A percentile compares a stretch with the other conserved stretches of the same genome.
phyloP scores from a whole-genome alignment of 2,888 invertebrate genomes.

The Oasisia sp. region DNA sequence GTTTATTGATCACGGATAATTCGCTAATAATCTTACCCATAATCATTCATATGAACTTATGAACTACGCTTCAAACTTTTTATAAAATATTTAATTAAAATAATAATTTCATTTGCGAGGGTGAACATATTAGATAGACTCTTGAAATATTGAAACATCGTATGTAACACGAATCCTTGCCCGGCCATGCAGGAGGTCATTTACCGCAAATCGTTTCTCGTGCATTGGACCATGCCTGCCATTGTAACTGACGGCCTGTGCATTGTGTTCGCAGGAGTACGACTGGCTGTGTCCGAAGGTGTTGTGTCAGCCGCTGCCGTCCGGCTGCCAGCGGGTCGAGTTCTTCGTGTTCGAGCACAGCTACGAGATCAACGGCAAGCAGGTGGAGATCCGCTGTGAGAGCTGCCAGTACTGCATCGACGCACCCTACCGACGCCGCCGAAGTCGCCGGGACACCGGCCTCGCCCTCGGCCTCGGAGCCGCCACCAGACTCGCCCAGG shows the following conservation, averaged over 20 bases:
- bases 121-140: no score
- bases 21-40: no score
- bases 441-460: not conserved
- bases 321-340: not conserved
- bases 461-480: not conserved
- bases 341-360: conserved; percentile 19
- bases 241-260: not conserved
- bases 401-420: conserved; percentile 21
- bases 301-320: conserved; percentile 14
- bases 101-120: no score
- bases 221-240: not conserved
- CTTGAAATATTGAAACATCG: no score
- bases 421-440: not conserved
- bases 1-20: no score
- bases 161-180: no score
- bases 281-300: conserved; percentile 20
- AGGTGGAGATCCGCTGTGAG: not conserved
- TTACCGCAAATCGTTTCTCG: no score
- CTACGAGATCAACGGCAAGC: not conserved
- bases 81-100: no score
- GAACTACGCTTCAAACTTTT: no score
- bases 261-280: conserved; percentile 8
- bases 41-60: no score
- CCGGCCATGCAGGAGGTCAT: no score
- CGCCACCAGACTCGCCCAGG: not conserved